A percentile compares a stretch with the other conserved stretches of the same genome.
These are phyloP conservation scores for Chelonus insularis DNA, from an alignment of 1,140 invertebrate species.

Conservation along the genomic window DNA sequence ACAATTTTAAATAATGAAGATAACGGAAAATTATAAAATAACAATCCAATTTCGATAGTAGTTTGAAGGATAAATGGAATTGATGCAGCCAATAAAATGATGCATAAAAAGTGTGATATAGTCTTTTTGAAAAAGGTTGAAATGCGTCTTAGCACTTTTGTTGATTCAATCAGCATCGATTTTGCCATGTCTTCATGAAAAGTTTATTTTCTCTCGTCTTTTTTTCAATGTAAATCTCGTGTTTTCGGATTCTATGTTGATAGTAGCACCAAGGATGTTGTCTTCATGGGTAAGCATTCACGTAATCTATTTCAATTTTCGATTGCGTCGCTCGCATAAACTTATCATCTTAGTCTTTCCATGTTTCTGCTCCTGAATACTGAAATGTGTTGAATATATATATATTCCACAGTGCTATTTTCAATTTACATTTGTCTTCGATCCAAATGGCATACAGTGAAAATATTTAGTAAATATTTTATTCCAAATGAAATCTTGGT, in stretches of 20 bases:
- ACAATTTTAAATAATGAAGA: neutral
- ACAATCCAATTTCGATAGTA: no score
- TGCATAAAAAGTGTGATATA: no score
- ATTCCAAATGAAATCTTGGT: neutral
- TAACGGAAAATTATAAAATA: no score
- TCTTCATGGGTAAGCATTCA: constrained; percentile 11
- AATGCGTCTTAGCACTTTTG: constrained; percentile 12
- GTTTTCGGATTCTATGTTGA: constrained; percentile 9
- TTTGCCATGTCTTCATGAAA: constrained; percentile 17
- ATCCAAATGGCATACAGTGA: no score
- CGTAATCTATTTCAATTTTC: constrained; percentile 30
- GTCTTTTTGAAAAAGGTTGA: neutral
- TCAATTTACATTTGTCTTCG: neutral
- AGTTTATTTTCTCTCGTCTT: neutral
- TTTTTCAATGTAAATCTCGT: neutral
- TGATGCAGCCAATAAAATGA: no score
- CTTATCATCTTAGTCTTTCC: neutral
- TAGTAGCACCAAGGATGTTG: neutral
- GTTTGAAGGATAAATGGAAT: no score
- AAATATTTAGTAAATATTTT: no score
- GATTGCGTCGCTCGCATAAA: constrained; percentile 5
- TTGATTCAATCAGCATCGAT: constrained; percentile 34
- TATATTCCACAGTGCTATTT: no score
- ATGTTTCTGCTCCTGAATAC: neutral
- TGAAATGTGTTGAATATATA: neutral